Conservation (phyloP, 1,140 invertebrate genomes). For the Meloidogyne hapla region DNA sequence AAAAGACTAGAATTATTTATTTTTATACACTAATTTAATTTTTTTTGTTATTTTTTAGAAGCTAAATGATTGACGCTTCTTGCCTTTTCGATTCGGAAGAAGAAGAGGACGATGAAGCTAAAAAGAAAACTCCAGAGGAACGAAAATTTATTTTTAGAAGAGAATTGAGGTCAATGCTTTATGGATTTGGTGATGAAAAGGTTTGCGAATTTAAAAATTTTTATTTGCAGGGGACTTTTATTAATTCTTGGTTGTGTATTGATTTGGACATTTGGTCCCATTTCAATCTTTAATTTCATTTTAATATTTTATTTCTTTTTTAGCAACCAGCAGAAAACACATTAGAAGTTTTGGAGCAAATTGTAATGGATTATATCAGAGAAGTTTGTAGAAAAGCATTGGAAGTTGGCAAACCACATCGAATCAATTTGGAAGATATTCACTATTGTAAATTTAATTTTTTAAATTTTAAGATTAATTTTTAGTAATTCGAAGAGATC, state of each 20-base stretch:
- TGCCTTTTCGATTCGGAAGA: conserved; percentile 43
- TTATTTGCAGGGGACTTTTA: background rate
- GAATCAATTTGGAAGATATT: conserved; percentile 95
- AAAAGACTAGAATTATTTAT: background rate
- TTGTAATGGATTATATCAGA: conserved; percentile 92
- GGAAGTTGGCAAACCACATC: conserved; percentile 89
- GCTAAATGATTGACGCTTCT: conserved; percentile 30
- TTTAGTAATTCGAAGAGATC: conserved; percentile 94
- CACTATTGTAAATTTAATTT: conserved; percentile 25
- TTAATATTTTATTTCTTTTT: conserved; percentile 28
- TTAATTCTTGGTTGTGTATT: too few species aligned
- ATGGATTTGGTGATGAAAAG: conserved; percentile 95
- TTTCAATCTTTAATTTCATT: too few species aligned
- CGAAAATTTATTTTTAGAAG: conserved; percentile 42
- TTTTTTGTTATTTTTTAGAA: background rate
- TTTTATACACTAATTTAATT: background rate
- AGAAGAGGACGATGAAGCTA: conserved; percentile 36
- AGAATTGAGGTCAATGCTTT: conserved; percentile 92
- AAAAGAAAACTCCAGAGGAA: conserved; percentile 49
- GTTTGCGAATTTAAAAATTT: conserved; percentile 17
- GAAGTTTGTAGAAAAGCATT: conserved; percentile 81
- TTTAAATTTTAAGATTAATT: background rate
- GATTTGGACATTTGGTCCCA: too few species aligned
- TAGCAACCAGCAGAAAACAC: conserved; percentile 98
- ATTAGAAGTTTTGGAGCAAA: conserved; percentile 92